Evolutionary conservation across 2,113 vertebrate species (phyloP), one percentile per base, ranked within the genome.

Genomic region (Cricetomys ansorgei): DNA sequence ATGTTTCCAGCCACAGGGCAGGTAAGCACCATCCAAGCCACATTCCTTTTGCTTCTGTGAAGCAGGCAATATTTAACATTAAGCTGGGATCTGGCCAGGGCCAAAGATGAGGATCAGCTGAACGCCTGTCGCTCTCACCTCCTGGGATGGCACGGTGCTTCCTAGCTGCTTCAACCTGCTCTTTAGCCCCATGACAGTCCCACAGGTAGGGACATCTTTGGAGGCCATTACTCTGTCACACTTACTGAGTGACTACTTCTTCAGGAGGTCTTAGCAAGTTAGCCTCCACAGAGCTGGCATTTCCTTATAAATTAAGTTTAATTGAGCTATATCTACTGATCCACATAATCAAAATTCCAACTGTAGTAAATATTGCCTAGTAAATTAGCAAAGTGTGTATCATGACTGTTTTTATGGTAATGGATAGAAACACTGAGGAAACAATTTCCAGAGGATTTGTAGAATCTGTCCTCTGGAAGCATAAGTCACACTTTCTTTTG

Each of bases 331-430:
- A 55, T 81, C 17, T 59, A 12, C 53, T 31, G 89, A 43, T 27
- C 11, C 43, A 92, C 45, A 65, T 89, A 86, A 91, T 94, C 1
- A 92, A 89, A 88, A 85, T 81, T 31, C 88, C 37, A 84, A 53
- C 64, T 55, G 7, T 17, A 67, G 19, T 76, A 94, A 94, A 73
- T 57, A 93, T 59, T 93, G 43, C 43, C n/a, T 59, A 84, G 23
- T 77, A 89, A 89, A 55, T 92, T 43, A 69, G 43, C 16, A 19
- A 91, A 91, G 77, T 86, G 9, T 34, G 16, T 9, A 89, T 89
- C 87, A 89, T 83, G 84, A 65, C 69, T 92, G 2, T 84, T 48
- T 89, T 89, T 75, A 31, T 86, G 72, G 70, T 55, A 62, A 67
- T 92, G 55, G 34, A 86, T 81, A 62, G 62, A 69, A 83, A 84